These are phyloP conservation scores for Toxotes lorentzi DNA, from an alignment of 2,797 vertebrate genomes.

Conservation along the genomic window DNA sequence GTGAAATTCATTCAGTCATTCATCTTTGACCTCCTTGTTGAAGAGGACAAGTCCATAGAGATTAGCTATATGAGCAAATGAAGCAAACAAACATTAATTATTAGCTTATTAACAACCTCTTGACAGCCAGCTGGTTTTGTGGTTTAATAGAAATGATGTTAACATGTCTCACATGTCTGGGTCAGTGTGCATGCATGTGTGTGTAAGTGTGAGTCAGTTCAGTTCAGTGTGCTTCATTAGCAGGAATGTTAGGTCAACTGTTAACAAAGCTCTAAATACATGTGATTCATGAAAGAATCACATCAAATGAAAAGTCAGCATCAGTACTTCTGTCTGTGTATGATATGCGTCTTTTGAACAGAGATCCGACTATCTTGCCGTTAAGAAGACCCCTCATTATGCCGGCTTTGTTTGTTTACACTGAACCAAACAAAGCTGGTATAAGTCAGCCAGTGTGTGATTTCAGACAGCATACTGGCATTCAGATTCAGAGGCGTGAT, in stretches of 20 bases:
- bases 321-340: not conserved
- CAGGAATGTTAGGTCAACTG: not conserved
- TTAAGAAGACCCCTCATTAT: too few species aligned
- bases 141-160: not conserved
- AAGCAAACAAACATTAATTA: slow-evolving; percentile 11
- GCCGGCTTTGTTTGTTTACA: too few species aligned
- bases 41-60: slow-evolving; percentile 1
- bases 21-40: not conserved
- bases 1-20: slow-evolving; percentile 9
- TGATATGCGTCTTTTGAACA: not conserved
- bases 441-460: too few species aligned
- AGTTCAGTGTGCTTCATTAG: not conserved
- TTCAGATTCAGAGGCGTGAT: too few species aligned
- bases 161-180: not conserved
- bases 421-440: too few species aligned
- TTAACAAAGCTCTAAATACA: slow-evolving; percentile 7
- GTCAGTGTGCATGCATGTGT: not conserved
- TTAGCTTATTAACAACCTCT: slow-evolving; percentile 18
- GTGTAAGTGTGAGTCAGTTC: not conserved
- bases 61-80: not conserved
- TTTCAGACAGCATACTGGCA: too few species aligned
- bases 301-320: slow-evolving; percentile 14
- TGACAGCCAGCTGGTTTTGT: not conserved
- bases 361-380: too few species aligned
- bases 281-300: slow-evolving; percentile 18